These are phyloP conservation scores for Pherbina coryleti DNA, from an alignment of 2,888 invertebrate genomes.

Conservation along the genomic window DNA sequence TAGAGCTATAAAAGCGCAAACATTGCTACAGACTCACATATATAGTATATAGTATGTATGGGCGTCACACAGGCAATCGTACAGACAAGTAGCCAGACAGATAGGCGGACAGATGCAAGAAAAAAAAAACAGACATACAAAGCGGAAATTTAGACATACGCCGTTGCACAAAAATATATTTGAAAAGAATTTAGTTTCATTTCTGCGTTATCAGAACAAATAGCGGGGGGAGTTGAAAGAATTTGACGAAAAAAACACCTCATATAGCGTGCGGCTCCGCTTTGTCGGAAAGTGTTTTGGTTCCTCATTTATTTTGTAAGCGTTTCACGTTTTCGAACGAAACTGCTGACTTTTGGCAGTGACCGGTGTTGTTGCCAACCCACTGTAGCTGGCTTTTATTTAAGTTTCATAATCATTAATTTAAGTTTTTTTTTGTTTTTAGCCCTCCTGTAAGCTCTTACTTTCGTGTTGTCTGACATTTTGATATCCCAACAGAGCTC, in stretches of 20 bases:
- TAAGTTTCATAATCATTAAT: not conserved
- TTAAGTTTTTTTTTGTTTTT: not conserved
- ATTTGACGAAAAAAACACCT: not conserved
- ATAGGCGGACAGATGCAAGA: not conserved
- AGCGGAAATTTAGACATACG: not conserved
- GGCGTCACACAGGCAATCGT: not conserved
- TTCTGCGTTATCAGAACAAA: not conserved
- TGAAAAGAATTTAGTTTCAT: conserved; percentile 14
- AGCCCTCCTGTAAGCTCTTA: no score
- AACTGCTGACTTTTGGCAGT: conserved; percentile 33
- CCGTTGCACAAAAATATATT: not conserved
- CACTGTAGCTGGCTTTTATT: not conserved
- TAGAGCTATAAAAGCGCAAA: not conserved
- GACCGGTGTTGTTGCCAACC: not conserved
- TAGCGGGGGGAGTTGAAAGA: not conserved
- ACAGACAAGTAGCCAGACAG: not conserved
- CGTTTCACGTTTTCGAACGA: not conserved
- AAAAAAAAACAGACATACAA: not conserved
- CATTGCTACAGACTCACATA: not conserved
- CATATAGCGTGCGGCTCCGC: conserved; percentile 21
- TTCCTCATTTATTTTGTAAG: conserved; percentile 24
- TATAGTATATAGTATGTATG: no score
- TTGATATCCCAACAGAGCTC: not conserved
- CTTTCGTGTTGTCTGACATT: not conserved
- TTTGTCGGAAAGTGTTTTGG: conserved; percentile 33